Conservation (phyloP, 2,113 vertebrate species). For the Sclerurus mexicanus region DNA sequence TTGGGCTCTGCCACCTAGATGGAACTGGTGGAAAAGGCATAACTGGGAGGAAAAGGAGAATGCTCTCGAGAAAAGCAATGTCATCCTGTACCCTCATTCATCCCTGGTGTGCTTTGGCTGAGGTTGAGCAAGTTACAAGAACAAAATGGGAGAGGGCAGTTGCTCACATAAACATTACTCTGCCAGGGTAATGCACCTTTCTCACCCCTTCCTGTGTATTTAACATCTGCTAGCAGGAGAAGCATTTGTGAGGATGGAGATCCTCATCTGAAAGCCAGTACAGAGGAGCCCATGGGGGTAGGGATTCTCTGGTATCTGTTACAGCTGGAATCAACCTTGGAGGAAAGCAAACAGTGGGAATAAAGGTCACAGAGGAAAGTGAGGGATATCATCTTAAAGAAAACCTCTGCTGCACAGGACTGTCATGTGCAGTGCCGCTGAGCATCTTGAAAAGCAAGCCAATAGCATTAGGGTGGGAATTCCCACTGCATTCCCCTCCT, state of each 20-base stretch:
- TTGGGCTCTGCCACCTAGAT: background rate
- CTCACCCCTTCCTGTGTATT: background rate
- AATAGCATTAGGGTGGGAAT: constrained; percentile 13
- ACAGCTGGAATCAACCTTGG: background rate
- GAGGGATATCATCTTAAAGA: background rate
- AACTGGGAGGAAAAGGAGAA: background rate
- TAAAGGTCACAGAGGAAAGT: constrained; percentile 14
- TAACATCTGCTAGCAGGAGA: background rate
- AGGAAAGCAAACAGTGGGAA: background rate
- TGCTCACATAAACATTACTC: background rate
- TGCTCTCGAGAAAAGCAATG: accelerated
- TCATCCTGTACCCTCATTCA: background rate
- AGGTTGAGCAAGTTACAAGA: background rate
- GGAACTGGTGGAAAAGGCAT: background rate
- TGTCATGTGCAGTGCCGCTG: background rate
- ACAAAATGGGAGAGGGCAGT: background rate
- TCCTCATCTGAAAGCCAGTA: background rate
- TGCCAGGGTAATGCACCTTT: background rate
- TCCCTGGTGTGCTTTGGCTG: background rate
- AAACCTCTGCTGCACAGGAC: background rate
- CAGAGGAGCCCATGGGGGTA: background rate
- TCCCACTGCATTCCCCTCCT: constrained; percentile 18
- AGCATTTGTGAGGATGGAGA: background rate
- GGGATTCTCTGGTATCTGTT: background rate
- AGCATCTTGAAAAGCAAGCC: constrained; percentile 29